phyloP scores from a whole-genome alignment of 2,797 vertebrate species.

The Spea hammondii region DNA sequence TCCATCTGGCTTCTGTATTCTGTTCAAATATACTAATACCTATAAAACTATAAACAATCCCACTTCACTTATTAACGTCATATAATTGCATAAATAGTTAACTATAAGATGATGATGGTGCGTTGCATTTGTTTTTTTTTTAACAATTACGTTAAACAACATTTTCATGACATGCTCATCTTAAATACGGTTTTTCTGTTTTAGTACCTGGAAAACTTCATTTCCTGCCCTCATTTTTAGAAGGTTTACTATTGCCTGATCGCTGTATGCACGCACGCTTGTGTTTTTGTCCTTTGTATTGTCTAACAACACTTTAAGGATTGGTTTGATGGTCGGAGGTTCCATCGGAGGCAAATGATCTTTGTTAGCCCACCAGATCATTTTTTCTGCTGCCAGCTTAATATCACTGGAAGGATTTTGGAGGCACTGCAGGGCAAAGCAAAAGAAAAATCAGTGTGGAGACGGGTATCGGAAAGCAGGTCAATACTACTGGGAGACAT shows the following conservation, averaged over 20 bases:
- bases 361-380: constrained; percentile 95
- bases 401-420: constrained; percentile 97
- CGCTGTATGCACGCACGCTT: constrained; percentile 90
- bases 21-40: no score
- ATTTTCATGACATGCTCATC: no score
- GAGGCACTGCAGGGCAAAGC: constrained; percentile 70
- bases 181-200: neutral
- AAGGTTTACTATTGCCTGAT: constrained; percentile 91
- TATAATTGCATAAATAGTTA: no score
- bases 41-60: no score
- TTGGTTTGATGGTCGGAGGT: constrained; percentile 79
- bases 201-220: constrained; percentile 81
- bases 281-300: constrained; percentile 99
- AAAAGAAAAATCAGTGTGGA: neutral
- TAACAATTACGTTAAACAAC: no score
- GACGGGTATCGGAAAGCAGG: no score
- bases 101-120: no score
- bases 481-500: no score
- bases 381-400: constrained; percentile 88
- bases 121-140: no score
- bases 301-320: constrained; percentile 93
- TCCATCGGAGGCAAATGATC: constrained; percentile 80
- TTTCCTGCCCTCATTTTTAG: constrained; percentile 86
- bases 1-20: no score
- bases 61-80: no score